Percentiles rank a stretch among this genome's conserved stretches.
phyloP scores from a whole-genome alignment of 2,888 invertebrate genomes.

The Acronicta leporina region DNA sequence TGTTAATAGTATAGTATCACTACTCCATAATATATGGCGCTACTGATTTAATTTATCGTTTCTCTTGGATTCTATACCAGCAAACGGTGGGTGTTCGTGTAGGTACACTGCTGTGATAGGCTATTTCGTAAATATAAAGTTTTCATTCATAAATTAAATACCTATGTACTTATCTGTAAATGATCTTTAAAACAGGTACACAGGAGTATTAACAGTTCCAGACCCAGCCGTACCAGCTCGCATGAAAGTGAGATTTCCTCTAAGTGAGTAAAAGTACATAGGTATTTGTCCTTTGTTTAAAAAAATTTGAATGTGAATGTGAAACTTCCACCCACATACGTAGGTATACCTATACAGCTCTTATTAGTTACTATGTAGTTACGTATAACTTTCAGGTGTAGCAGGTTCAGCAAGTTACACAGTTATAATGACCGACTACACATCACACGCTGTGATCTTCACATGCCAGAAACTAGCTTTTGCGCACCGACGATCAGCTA shows the following conservation, averaged over 20 bases:
- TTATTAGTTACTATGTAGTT: no score
- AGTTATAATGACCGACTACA: conserved; percentile 93
- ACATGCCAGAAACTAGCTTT: conserved; percentile 94
- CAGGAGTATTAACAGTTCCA: conserved; percentile 91
- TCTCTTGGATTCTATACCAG: no score
- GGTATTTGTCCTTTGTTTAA: no score
- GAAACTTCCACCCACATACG: no score
- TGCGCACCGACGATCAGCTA: conserved; percentile 93
- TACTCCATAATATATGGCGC: background rate
- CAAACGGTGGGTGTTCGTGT: no score
- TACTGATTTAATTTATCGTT: background rate
- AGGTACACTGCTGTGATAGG: no score
- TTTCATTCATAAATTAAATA: background rate
- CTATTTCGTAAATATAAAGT: no score
- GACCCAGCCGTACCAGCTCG: conserved; percentile 91
- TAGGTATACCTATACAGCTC: no score
- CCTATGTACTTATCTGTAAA: background rate
- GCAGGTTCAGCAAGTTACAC: conserved; percentile 93
- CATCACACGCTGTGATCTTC: conserved; percentile 93
- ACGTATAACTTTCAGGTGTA: conserved; percentile 85
- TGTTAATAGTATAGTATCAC: background rate
- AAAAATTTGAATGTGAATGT: no score
- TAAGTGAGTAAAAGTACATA: conserved; percentile 90
- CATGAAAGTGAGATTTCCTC: conserved; percentile 93
- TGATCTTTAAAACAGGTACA: conserved; percentile 84